These are phyloP conservation scores for Prosopocoilus inquinatus DNA, from an alignment of 2,888 invertebrate species.

Conservation along the genomic window DNA sequence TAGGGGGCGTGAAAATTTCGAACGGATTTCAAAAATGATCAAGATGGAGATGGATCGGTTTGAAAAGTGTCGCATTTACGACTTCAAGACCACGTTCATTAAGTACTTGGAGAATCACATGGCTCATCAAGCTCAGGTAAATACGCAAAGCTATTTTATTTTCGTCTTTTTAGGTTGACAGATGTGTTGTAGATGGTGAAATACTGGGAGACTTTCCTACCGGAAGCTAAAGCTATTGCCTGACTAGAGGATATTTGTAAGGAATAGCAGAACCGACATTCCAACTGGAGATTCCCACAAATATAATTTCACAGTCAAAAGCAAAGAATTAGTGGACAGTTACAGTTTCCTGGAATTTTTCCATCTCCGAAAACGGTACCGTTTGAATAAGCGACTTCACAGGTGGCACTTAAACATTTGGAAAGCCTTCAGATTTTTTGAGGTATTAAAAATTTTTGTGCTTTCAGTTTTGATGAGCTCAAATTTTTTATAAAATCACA, in stretches of 20 bases:
- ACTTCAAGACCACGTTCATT: constrained; percentile 87
- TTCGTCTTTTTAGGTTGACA: constrained; percentile 16
- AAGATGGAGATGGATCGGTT: constrained; percentile 92
- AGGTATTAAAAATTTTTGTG: no score
- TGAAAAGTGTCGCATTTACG: constrained; percentile 82
- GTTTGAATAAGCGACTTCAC: no score
- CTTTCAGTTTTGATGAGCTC: no score
- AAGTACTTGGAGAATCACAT: constrained; percentile 92
- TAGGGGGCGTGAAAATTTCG: constrained; percentile 93
- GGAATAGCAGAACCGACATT: constrained; percentile 49
- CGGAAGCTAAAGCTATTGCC: constrained; percentile 90
- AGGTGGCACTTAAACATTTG: no score
- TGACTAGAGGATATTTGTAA: constrained; percentile 57
- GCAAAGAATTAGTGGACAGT: no score
- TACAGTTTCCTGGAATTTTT: no score
- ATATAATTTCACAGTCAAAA: no score
- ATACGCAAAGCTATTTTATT: constrained; percentile 5
- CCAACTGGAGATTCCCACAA: constrained; percentile 46
- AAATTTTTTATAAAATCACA: no score
- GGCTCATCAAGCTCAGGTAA: constrained; percentile 91
- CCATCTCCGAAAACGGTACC: no score
- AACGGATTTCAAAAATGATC: constrained; percentile 90
- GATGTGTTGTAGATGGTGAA: constrained; percentile 72
- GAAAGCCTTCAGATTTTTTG: no score
- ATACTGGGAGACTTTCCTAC: constrained; percentile 95